These are phyloP conservation scores for Myrmecophaga tridactyla DNA, from an alignment of 2,113 vertebrate species.

Conservation along the genomic window DNA sequence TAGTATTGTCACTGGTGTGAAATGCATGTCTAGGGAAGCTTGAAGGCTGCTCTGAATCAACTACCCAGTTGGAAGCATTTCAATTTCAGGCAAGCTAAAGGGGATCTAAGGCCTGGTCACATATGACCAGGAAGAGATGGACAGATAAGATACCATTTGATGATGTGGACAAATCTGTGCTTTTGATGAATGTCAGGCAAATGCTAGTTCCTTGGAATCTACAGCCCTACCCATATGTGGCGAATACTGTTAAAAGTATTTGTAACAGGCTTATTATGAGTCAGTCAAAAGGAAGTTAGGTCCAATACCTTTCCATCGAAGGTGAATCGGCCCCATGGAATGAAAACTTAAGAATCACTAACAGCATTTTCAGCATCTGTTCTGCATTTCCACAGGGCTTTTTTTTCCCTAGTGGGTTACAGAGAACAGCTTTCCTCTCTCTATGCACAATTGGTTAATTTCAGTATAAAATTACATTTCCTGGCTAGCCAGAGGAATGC, in stretches of 20 bases:
- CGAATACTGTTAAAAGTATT: not conserved
- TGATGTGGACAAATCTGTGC: not conserved
- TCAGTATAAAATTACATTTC: slow-evolving; percentile 61
- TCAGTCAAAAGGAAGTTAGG: not conserved
- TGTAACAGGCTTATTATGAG: not conserved
- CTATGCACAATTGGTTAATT: slow-evolving; percentile 39
- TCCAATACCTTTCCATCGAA: not conserved
- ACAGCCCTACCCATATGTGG: not conserved
- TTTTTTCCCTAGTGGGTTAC: not conserved
- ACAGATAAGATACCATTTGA: not conserved
- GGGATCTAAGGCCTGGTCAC: too few species aligned
- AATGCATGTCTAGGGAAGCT: not conserved
- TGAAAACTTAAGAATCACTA: not conserved
- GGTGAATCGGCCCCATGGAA: not conserved
- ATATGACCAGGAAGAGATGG: not conserved
- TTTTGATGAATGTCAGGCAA: not conserved
- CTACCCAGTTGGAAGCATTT: not conserved
- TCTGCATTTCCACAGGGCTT: not conserved
- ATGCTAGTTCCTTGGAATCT: not conserved
- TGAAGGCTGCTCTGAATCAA: not conserved
- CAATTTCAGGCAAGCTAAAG: not conserved
- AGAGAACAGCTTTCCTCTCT: not conserved
- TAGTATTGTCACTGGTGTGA: not conserved
- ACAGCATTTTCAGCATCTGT: not conserved
- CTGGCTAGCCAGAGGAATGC: slow-evolving; percentile 3